These are phyloP conservation scores for Aldabrachelys gigantea DNA, from an alignment of 2,113 vertebrate genomes.

Conservation along the genomic window DNA sequence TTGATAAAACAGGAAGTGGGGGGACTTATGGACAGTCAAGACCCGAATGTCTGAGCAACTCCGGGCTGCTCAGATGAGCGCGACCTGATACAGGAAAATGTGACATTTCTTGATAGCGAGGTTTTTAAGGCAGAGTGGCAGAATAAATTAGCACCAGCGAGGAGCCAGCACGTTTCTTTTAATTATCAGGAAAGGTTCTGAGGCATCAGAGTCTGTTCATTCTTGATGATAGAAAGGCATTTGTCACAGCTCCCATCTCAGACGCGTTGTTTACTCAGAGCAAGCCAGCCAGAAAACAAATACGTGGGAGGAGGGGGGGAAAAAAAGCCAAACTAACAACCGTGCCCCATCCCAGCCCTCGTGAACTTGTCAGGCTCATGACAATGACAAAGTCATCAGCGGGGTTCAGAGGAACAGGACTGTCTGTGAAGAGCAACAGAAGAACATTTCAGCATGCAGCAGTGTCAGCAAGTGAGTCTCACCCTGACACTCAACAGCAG, in stretches of 20 bases:
- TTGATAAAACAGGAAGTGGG: background rate
- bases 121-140: background rate
- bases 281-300: background rate
- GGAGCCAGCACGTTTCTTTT: constrained; percentile 23
- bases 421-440: background rate
- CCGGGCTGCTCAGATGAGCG: background rate
- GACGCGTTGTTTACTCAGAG: background rate
- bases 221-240: background rate
- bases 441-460: background rate
- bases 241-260: background rate
- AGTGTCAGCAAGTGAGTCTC: background rate
- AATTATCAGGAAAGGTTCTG: constrained; percentile 34
- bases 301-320: accelerated
- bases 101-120: background rate
- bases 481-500: background rate
- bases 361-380: background rate
- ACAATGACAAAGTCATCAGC: background rate
- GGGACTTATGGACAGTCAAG: accelerated
- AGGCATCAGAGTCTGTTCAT: background rate
- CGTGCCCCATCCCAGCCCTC: background rate
- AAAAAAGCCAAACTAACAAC: background rate
- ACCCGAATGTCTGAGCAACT: background rate
- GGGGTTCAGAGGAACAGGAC: background rate
- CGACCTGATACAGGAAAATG: background rate
- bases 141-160: constrained; percentile 51